Conservation (phyloP, 2,797 vertebrate genomes). For the Lutjanus argentimaculatus region DNA sequence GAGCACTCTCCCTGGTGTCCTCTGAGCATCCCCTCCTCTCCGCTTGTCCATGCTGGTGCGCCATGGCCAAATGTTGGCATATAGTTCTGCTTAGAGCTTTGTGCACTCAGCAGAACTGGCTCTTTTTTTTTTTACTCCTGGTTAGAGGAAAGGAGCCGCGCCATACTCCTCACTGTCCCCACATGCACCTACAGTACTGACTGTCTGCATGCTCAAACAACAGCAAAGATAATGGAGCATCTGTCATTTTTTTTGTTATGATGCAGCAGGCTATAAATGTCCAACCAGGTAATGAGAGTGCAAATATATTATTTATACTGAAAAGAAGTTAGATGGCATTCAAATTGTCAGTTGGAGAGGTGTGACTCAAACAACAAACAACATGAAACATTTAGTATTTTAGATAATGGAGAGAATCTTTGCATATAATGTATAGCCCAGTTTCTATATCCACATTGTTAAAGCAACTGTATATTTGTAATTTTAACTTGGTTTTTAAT, state of each 20-base stretch:
- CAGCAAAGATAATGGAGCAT: conserved; percentile 4
- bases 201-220: neutral
- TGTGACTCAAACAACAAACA: no score
- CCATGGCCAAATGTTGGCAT: neutral
- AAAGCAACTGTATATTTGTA: neutral
- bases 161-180: conserved; percentile 16
- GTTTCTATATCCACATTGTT: neutral
- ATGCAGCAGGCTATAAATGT: conserved; percentile 9
- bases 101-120: conserved; percentile 18
- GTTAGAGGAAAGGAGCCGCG: conserved; percentile 24
- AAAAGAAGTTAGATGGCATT: neutral
- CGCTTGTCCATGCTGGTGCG: conserved; percentile 17
- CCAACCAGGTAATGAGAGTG: neutral
- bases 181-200: conserved; percentile 1
- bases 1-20: conserved; percentile 36
- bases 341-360: neutral
- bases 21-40: conserved; percentile 29
- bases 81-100: conserved; percentile 10
- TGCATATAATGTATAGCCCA: neutral
- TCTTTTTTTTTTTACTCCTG: conserved; percentile 36
- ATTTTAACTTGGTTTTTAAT: neutral
- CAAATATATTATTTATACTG: neutral
- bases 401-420: conserved; percentile 5
- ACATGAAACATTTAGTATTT: no score
- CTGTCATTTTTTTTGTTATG: conserved; percentile 8